Percentiles rank a stretch among this genome's conserved stretches.
Conservation (phyloP, 2,888 invertebrate genomes). For the Drosophila flavopinicola region DNA sequence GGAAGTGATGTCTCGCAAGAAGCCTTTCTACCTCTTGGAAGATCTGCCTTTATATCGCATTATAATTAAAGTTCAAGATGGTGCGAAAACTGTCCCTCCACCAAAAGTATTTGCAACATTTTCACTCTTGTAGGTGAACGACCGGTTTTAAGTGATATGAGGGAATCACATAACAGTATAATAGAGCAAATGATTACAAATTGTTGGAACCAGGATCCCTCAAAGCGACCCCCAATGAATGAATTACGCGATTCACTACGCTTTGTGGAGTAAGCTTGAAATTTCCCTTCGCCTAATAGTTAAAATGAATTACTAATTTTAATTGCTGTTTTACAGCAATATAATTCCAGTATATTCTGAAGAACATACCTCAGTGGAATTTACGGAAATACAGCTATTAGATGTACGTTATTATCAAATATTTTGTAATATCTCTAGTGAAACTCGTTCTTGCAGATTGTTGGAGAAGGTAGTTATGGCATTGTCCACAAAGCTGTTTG, state of each 20-base stretch:
- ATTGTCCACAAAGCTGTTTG: no score
- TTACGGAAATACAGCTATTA: no score
- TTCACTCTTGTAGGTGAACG: constrained; percentile 4
- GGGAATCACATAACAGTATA: background rate
- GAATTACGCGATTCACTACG: background rate
- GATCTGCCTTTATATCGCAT: background rate
- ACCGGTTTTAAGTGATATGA: constrained; percentile 3
- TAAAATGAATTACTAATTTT: no score
- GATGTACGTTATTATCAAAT: no score
- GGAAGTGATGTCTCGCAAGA: constrained; percentile 9
- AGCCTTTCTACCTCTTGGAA: background rate
- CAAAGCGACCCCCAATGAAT: background rate
- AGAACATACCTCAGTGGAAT: no score
- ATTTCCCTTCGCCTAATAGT: background rate
- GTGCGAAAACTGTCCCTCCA: background rate
- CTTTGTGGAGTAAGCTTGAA: background rate
- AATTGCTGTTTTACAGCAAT: no score
- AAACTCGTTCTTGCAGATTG: background rate
- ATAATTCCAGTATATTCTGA: no score
- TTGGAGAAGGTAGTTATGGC: background rate
- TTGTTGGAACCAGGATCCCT: background rate
- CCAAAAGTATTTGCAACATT: background rate
- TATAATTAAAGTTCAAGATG: background rate
- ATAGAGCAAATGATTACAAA: background rate
- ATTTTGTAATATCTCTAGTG: no score